phyloP scores from a whole-genome alignment of 2,797 vertebrate genomes.

The Enteromius afrohamiltoni region DNA sequence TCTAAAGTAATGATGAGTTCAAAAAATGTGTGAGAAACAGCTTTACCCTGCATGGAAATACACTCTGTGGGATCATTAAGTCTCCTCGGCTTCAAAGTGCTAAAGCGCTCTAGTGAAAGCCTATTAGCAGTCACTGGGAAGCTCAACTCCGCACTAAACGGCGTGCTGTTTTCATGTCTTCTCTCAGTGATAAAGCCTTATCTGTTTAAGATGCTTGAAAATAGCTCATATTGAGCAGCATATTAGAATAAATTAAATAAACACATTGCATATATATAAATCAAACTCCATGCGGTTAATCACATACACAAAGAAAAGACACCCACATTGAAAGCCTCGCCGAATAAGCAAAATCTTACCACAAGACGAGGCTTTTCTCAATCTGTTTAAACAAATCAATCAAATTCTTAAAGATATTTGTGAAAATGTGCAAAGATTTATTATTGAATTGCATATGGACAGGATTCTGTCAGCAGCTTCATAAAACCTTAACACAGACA shows the following conservation, averaged over 20 bases:
- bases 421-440: slow-evolving; percentile 28
- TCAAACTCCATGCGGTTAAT: slow-evolving; percentile 58
- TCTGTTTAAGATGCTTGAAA: slow-evolving; percentile 60
- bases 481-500: slow-evolving; percentile 23
- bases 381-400: slow-evolving; percentile 49
- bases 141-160: slow-evolving; percentile 77
- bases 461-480: slow-evolving; percentile 4
- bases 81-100: slow-evolving; percentile 73
- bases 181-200: slow-evolving; percentile 57
- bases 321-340: slow-evolving; percentile 42
- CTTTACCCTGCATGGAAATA: slow-evolving; percentile 70
- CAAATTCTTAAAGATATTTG: slow-evolving; percentile 43
- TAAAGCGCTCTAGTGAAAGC: slow-evolving; percentile 74
- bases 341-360: slow-evolving; percentile 39
- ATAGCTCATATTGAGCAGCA: slow-evolving; percentile 68
- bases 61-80: slow-evolving; percentile 72
- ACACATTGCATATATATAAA: slow-evolving; percentile 58
- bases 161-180: slow-evolving; percentile 72
- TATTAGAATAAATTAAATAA: slow-evolving; percentile 64
- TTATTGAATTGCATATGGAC: slow-evolving; percentile 33
- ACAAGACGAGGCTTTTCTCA: slow-evolving; percentile 46
- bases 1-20: slow-evolving; percentile 65
- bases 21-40: slow-evolving; percentile 66
- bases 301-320: slow-evolving; percentile 55
- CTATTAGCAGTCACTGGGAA: slow-evolving; percentile 78